Percentiles rank a stretch among this genome's conserved stretches.
Conservation (phyloP, 53 echinoderm and acorn worm genomes). For the Antedon mediterranea region DNA sequence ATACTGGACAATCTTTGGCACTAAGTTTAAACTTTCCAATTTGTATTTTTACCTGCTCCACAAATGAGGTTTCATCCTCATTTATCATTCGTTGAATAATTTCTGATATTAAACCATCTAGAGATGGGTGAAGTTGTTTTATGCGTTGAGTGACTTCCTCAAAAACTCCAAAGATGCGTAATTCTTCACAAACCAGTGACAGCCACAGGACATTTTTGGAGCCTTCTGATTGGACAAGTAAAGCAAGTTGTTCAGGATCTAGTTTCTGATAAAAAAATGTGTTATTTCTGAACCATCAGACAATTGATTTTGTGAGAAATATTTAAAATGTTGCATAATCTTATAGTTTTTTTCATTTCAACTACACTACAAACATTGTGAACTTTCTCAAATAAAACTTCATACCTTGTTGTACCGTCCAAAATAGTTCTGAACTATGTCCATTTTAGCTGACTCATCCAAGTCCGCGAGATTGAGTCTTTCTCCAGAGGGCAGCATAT, state of each 20-base stretch:
- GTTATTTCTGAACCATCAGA: too few species aligned
- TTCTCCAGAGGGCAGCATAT: conserved; percentile 11
- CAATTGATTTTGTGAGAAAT: too few species aligned
- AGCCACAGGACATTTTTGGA: conserved; percentile 90
- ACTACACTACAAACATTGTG: too few species aligned
- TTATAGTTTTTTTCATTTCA: too few species aligned
- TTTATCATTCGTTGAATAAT: conserved; percentile 48
- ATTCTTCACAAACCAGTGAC: conserved; percentile 79
- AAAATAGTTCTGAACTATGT: conserved; percentile 75
- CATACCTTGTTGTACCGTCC: conserved; percentile 82
- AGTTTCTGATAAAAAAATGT: conserved; percentile 34
- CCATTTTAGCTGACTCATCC: conserved; percentile 26
- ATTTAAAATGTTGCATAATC: too few species aligned
- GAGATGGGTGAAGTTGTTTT: conserved; percentile 32
- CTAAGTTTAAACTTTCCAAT: too few species aligned
- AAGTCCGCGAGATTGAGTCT: conserved; percentile 46
- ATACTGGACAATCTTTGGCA: too few species aligned
- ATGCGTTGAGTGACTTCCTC: conserved; percentile 54
- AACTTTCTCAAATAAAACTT: too few species aligned
- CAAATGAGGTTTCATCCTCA: conserved; percentile 66
- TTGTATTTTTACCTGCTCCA: conserved; percentile 71
- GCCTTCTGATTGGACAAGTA: conserved; percentile 55
- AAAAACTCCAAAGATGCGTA: conserved; percentile 76
- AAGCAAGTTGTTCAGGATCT: conserved; percentile 52
- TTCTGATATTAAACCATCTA: conserved; percentile 60